phyloP scores from a whole-genome alignment of 2,888 invertebrate species.

The Drosophila vallismaia region DNA sequence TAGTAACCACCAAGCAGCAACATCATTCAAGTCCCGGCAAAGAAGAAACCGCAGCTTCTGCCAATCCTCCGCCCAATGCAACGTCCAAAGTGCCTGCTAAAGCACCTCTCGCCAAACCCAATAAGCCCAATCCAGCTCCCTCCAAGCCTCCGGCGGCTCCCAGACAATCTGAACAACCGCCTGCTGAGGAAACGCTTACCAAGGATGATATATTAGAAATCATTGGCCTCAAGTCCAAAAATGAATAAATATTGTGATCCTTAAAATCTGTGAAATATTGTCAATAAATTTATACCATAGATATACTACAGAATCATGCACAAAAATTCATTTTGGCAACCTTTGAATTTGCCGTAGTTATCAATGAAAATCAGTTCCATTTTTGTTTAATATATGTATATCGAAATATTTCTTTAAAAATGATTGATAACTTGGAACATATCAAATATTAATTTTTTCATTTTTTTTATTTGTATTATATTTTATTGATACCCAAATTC shows the following conservation, averaged over 20 bases:
- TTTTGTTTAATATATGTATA: too few relatives aligned
- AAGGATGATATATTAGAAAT: conserved; percentile 64
- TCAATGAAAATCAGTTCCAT: too few relatives aligned
- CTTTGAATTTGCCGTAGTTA: too few relatives aligned
- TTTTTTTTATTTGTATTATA: neutral
- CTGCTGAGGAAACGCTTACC: conserved; percentile 46
- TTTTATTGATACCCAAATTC: neutral
- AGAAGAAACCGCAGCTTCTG: neutral
- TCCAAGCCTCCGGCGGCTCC: neutral
- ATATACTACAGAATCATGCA: too few relatives aligned
- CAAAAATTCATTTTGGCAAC: too few relatives aligned
- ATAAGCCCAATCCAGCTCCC: neutral
- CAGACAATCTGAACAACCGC: neutral
- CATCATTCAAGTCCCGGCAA: conserved; percentile 14
- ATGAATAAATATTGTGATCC: too few relatives aligned
- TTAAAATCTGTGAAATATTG: too few relatives aligned
- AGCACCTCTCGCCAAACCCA: neutral
- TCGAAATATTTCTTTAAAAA: too few relatives aligned
- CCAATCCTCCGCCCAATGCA: neutral
- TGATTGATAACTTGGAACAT: too few relatives aligned
- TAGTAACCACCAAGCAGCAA: conserved; percentile 30
- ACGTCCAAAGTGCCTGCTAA: neutral
- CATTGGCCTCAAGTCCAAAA: conserved; percentile 32
- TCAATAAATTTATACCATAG: too few relatives aligned
- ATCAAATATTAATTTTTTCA: neutral